Conservation (phyloP, 2,113 vertebrate genomes). For the Aphelocoma coerulescens region DNA sequence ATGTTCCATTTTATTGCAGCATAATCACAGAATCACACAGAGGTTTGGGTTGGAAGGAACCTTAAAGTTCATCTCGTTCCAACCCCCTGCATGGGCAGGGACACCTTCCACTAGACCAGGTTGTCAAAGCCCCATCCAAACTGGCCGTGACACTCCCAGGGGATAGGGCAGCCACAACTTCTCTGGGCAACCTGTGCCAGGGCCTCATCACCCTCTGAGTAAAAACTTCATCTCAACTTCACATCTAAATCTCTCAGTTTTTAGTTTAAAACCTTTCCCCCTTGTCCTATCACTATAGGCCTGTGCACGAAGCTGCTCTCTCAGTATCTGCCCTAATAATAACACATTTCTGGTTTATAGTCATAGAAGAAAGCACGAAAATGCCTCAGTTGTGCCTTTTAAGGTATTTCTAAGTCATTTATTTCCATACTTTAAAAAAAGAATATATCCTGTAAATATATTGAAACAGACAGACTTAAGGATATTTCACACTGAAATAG, state of each 20-base stretch:
- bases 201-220: background rate
- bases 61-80: background rate
- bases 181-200: background rate
- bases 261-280: background rate
- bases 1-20: background rate
- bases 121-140: background rate
- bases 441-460: background rate
- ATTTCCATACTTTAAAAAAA: background rate
- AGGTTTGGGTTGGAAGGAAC: background rate
- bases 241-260: background rate
- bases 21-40: background rate
- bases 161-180: background rate
- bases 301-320: background rate
- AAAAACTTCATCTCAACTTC: background rate
- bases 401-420: background rate
- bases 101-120: background rate
- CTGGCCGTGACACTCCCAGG: rapidly evolving
- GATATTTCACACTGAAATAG: background rate
- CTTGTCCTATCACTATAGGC: background rate
- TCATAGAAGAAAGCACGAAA: background rate
- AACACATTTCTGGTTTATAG: background rate
- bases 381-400: background rate
- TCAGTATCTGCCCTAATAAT: background rate
- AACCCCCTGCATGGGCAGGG: background rate
- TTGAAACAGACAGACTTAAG: background rate